Base-by-base conservation (phyloP, 92 coral and sea anemone species). In the Isaurus tuberculatus region DNA sequence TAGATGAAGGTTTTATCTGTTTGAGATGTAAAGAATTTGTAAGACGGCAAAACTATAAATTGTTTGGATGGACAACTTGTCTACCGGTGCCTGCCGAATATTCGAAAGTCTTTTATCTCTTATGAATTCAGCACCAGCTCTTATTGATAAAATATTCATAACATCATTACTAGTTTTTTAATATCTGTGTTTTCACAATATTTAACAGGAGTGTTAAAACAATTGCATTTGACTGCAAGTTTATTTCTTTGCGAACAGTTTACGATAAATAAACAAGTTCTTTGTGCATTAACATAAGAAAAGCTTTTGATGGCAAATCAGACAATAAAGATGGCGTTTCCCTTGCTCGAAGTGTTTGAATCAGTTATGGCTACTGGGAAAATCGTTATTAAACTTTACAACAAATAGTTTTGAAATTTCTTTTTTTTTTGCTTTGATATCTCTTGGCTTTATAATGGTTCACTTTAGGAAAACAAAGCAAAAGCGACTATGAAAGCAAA, bases 91-190 rank as follows among this genome's bases (percentile, higher is more conserved):
- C 70, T 4, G 31, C 44, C 42, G 43, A 77, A 29, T 67, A 55
- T 28, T 60, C 34, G 36, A 77, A 15, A 20, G 20, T 64, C 22
- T 3, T 58, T 55, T 58, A 51, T 58, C 51, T 17, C 29, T 19
- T 17, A 19, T 77, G 82, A 77, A 77, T 77, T 30, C 2, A 46
- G 82, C 69, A 77, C 82, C 82, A 57, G 82, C 32, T 10, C 10
- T 0, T 19, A 15, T 65, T 55, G 63, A 34, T 77, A 57, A 77
- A 77, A 69, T 32, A 77, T 77, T 58, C 70, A 77, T 77, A 49
- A 77, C 44, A 57, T 46, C 53, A 77, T 77, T 77, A 43, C 27
- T n/a, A 58, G 51, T 57, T 77, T 75, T 75, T 77, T 20, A 15
- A 63, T 63, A 57, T 60, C 49, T 58, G 53, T 77, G 82, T 77